These are phyloP conservation scores for Parelbella ahira DNA, from an alignment of 2,888 invertebrate species.

Conservation along the genomic window DNA sequence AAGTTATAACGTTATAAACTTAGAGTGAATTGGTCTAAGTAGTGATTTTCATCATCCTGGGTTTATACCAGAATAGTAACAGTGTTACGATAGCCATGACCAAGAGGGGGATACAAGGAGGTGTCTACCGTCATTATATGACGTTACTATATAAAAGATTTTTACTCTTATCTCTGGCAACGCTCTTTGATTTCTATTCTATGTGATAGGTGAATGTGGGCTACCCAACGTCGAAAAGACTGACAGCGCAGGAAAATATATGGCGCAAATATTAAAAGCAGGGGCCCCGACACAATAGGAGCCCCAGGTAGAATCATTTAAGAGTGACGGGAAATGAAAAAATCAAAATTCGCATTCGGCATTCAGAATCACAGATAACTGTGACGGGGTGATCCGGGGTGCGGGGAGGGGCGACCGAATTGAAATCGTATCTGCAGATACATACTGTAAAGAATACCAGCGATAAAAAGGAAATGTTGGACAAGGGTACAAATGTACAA, in stretches of 20 bases:
- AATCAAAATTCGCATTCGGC: constrained; percentile 59
- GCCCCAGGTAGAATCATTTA: constrained; percentile 49
- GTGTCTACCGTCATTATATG: no score
- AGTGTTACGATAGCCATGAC: no score
- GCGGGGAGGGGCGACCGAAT: not conserved
- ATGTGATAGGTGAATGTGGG: constrained; percentile 1
- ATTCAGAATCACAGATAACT: constrained; percentile 37
- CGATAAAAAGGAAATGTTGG: no score
- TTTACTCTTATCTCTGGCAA: no score
- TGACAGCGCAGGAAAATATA: constrained; percentile 43
- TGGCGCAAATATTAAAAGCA: constrained; percentile 57
- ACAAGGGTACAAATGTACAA: no score
- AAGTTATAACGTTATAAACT: no score
- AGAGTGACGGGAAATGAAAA: constrained; percentile 67
- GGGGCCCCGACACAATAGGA: constrained; percentile 51
- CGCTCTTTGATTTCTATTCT: not conserved
- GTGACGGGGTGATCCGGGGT: constrained; percentile 4
- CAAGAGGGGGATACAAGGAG: no score
- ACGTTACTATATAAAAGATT: no score
- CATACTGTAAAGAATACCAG: no score
- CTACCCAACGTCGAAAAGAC: constrained; percentile 31
- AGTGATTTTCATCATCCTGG: no score
- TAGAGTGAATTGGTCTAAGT: no score
- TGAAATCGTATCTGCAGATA: not conserved
- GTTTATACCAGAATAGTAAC: no score